Evolutionary conservation across 2,113 vertebrate species (phyloP), one percentile per base, ranked within the genome.

Genomic region (Rhinolophus sinicus): DNA sequence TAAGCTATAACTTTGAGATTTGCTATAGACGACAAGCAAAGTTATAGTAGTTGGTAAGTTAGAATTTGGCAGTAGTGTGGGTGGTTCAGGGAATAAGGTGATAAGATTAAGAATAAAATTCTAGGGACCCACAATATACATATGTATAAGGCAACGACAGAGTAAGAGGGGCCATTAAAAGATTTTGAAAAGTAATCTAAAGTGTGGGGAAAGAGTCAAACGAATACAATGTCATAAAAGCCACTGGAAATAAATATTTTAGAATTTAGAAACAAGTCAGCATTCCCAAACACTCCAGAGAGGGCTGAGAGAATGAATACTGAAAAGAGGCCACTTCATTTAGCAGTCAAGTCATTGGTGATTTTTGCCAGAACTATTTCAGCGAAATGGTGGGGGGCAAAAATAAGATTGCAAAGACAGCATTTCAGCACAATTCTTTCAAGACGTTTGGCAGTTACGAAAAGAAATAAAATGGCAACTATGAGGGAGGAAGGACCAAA

Each of bases 61-160:
- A 75, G 30, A 83, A 86, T 52, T 77, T 78, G 26, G 28, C 56
- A 93, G 54, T 64, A 85, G 60, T 56, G 44, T 44, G n/a, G 11
- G 5, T 22, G 1, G 22, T 64, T 69, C 76, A 10, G 28, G 11
- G 24, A 80, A 62, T 73, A 60, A 78, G 30, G 30, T 56, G 13
- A 84, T 62, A 92, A 28, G 62, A 75, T 85, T 70, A 84, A 69
- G 33, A 88, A 67, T 44, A 44, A 60, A 73, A 88, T 96, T 81
- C 65, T 73, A n/a, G 89, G n/a, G 9, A 62, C 11, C 15, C 24
- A 83, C 28, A 67, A 90, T 69, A 64, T 30, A 54, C 47, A 1
- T 54, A 21, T 47, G 10, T 54, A 21, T 47, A 38, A 90, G 33
- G 19, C 33, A 22, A 82, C 69, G 54, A 72, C 18, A 83, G 28